Evolutionary conservation across 2,113 vertebrate species (phyloP).

Genomic region (Salvator merianae): DNA sequence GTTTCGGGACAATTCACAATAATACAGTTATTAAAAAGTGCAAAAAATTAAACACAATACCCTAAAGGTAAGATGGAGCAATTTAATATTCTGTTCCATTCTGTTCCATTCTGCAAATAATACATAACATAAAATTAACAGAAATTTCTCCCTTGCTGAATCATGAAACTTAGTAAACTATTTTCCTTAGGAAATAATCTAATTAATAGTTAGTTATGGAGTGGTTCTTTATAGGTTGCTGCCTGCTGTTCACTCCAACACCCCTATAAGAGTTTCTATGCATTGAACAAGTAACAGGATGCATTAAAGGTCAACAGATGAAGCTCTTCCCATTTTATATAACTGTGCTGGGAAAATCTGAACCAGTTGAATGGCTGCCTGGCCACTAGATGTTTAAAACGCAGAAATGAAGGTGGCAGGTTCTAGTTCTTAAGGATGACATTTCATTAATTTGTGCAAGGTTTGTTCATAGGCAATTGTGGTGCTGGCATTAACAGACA

Average conservation of each 20-base stretch:
- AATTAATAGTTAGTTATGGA: not conserved
- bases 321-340: not conserved
- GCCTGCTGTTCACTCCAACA: too few relatives aligned
- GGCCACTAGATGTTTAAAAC: not conserved
- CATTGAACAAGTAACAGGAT: not conserved
- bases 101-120: too few relatives aligned
- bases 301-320: not conserved
- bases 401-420: not conserved
- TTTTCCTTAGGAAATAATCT: not conserved
- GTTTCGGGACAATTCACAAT: too few relatives aligned
- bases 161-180: not conserved
- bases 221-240: not conserved
- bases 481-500: not conserved
- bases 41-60: too few relatives aligned
- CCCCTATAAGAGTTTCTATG: not conserved
- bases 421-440: not conserved
- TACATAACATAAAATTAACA: not conserved
- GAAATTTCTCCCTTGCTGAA: not conserved
- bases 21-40: too few relatives aligned
- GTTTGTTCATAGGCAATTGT: not conserved
- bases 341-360: not conserved
- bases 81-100: too few relatives aligned
- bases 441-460: too few relatives aligned
- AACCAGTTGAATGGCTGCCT: not conserved
- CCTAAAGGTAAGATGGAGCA: too few relatives aligned